Base-by-base conservation (phyloP, 1,140 invertebrate species). In the Hirudo medicinalis region DNA sequence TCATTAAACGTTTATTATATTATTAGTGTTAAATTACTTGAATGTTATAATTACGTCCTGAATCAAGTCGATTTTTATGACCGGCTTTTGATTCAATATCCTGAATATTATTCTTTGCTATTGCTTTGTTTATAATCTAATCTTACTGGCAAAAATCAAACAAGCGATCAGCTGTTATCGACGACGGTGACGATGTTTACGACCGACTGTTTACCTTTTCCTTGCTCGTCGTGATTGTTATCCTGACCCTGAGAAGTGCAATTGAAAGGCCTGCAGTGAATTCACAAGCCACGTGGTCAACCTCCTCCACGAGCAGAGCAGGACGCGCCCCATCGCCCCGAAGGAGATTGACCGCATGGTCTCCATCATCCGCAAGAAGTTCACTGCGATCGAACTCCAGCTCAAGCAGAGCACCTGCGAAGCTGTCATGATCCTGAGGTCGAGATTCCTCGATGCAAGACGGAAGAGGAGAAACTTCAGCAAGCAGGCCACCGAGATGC, bases 211-310 rank as follows among this genome's bases (percentile, higher is more conserved):
- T 49, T 49, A 15, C 11, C 1, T 49, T 49, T 49, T 2, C 13
- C 43, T 11, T 13, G 1, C 43, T 13, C 32, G 13, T 49, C 15
- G 0, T 49, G 43, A 49, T 49, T 49, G 9, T 15, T 49, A 63
- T n/a, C 29, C 1, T 63, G 22, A 69, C 43, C 25, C 19, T 17
- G 32, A 40, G 3, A 9, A 22, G 67, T 69, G 25, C n/a, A 15
- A 32, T 70, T 25, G 27, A 36, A 49, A 98, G 88, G 95, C 95
- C 9, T 99, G 97, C 85, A 95, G 94, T 82, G 96, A 99, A 85
- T 99, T 99, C 83, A 99, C 96, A 67, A 97, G 93, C 17, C 97
- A 99, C 83, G 97, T 99, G 43, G 96, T 97, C 88, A 98, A 98
- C 82, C 84, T 99, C 69, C 85, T 99, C 67, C 86, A 94, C 72